Conservation (phyloP, 2,888 invertebrate species). For the Eumacrocentrus americanus region DNA sequence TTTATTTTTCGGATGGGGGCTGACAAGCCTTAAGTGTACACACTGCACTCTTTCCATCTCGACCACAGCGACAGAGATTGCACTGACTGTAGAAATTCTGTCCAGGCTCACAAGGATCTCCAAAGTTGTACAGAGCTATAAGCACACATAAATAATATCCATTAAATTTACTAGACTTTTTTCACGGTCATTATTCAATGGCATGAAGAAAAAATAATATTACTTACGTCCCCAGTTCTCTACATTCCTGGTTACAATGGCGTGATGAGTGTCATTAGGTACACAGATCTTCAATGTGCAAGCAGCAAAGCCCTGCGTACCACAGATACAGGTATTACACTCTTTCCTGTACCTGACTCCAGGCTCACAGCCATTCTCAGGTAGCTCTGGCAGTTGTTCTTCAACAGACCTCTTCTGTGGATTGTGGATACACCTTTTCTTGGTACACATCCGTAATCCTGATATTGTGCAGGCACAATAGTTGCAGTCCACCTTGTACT, state of each 20-base stretch:
- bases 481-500: conserved; percentile 60
- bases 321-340: background rate
- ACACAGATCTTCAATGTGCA: background rate
- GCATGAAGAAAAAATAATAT: too few species aligned
- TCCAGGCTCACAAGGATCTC: conserved; percentile 60
- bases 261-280: background rate
- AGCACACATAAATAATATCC: background rate
- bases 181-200: too few species aligned
- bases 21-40: conserved; percentile 60
- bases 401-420: background rate
- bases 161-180: too few species aligned
- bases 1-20: too few species aligned
- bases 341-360: background rate
- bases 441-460: too few species aligned
- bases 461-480: conserved; percentile 66
- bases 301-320: background rate
- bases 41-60: conserved; percentile 62
- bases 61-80: conserved; percentile 65
- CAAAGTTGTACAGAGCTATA: conserved; percentile 3
- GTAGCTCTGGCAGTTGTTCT: background rate
- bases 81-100: conserved; percentile 63
- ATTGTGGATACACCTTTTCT: conserved; percentile 42
- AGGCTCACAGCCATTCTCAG: background rate
- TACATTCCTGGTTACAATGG: background rate
- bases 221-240: conserved; percentile 17